phyloP scores from a whole-genome alignment of 2,888 invertebrate species.

The Meiosimyza platycephala region DNA sequence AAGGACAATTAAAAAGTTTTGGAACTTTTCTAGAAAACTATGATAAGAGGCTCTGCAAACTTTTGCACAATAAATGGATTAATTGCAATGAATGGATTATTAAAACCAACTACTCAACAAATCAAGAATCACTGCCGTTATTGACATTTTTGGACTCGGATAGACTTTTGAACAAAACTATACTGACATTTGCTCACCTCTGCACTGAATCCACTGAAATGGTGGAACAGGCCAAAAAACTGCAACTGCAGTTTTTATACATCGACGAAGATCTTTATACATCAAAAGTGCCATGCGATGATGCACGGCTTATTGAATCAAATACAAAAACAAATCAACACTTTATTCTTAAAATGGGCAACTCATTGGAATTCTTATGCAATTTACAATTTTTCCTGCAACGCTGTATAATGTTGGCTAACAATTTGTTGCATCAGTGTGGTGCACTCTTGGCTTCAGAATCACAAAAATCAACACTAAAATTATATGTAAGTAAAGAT shows the following conservation, averaged over 20 bases:
- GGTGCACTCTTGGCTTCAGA: constrained; percentile 75
- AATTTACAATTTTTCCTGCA: constrained; percentile 75
- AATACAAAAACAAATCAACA: constrained; percentile 46
- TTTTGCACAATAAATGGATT: constrained; percentile 46
- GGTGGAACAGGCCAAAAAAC: constrained; percentile 74
- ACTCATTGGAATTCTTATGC: constrained; percentile 73
- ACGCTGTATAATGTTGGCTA: constrained; percentile 78
- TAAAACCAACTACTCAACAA: constrained; percentile 49
- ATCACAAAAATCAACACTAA: constrained; percentile 57
- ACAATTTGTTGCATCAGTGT: constrained; percentile 80
- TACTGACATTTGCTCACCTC: constrained; percentile 82
- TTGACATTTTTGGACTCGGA: constrained; percentile 83
- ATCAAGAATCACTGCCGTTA: constrained; percentile 73
- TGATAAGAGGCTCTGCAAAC: constrained; percentile 50
- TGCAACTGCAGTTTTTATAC: constrained; percentile 68
- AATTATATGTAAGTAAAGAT: constrained; percentile 47
- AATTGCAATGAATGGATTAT: constrained; percentile 41
- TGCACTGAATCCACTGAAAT: constrained; percentile 81
- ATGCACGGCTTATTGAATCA: not conserved
- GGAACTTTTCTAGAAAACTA: constrained; percentile 61
- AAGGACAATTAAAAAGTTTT: constrained; percentile 60
- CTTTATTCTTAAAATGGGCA: constrained; percentile 66
- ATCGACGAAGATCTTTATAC: constrained; percentile 54
- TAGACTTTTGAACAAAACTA: constrained; percentile 80
- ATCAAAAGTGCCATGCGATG: not conserved